phyloP scores from a whole-genome alignment of 1,140 invertebrate species.

The Ruditapes philippinarum region DNA sequence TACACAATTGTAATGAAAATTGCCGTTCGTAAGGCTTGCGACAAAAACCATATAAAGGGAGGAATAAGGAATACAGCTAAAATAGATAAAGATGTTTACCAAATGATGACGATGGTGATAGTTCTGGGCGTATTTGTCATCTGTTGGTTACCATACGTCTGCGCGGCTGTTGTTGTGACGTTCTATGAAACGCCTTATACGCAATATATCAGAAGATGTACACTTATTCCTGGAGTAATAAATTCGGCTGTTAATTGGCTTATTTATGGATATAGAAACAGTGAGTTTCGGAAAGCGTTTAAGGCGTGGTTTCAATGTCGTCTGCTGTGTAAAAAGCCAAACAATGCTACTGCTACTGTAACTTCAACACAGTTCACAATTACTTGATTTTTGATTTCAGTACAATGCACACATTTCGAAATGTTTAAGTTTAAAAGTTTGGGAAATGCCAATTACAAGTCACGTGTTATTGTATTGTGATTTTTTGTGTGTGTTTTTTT shows the following conservation, averaged over 20 bases:
- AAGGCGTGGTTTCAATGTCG: background rate
- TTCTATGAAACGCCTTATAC: background rate
- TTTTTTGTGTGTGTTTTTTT: too few species aligned
- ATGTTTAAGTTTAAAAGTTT: too few species aligned
- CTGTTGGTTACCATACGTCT: slow-evolving; percentile 22
- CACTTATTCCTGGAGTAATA: background rate
- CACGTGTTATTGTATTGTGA: too few species aligned
- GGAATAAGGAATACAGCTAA: background rate
- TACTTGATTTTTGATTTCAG: too few species aligned
- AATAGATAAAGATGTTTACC: background rate
- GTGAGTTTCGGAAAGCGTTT: background rate
- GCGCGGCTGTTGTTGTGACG: background rate
- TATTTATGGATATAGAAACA: slow-evolving; percentile 40
- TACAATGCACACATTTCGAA: too few species aligned
- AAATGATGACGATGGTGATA: slow-evolving; percentile 6
- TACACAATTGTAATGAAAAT: slow-evolving; percentile 20
- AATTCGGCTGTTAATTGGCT: slow-evolving; percentile 38
- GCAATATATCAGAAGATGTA: background rate
- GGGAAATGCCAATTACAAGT: too few species aligned
- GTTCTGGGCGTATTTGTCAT: slow-evolving; percentile 22
- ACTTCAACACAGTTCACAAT: too few species aligned
- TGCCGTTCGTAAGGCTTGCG: background rate
- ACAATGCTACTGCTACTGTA: too few species aligned
- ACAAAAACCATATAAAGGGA: background rate
- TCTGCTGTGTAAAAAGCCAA: background rate